Base-by-base conservation (phyloP, 2,888 invertebrate species). In the Agrilus biguttatus region DNA sequence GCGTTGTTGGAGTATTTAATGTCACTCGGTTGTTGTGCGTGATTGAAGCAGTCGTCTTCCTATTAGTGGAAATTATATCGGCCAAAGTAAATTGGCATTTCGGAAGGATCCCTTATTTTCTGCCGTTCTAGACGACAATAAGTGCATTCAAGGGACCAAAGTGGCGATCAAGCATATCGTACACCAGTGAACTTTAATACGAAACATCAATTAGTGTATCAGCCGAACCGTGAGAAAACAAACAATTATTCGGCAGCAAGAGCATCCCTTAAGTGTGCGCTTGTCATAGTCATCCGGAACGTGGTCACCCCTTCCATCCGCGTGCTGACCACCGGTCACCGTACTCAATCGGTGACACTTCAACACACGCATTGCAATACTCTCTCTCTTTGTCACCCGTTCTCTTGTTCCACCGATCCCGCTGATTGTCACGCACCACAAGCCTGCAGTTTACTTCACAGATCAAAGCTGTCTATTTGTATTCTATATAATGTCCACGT, bases 151-250 rank as follows among this genome's bases (percentile, higher is more conserved):
- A 60, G 61, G 56, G 59, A 57, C 55, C 55, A 56, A 52, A 54
- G 54, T 55, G 50, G 55, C 57, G 54, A 57, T 54, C 53, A 50
- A 56, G 54, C 53, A 52, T 51, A 53, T 51, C 53, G 55, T 60
- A 57, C 58, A 58, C 60, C 63, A 63, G 58, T 61, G 60, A 59
- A 58, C 62, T 62, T 63, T 62, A 63, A 63, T 65, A 59, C 62
- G 55, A 60, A 54, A 62, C 60, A 65, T 66, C 65, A 66, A 66
- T 66, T 66, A 66, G 66, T 63, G 61, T 58, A 59, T 57, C 61
- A 60, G 57, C 51, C 60, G 55, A 58, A 63, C 56, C 66, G 66
- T 66, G 66, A 66, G 66, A 66, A 66, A 65, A 65, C 66, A 66
- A 66, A 66, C 65, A 66, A 66, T 66, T 66, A 66, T 58, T 56